Percentiles rank a stretch among this genome's conserved stretches.
Conservation (phyloP, 1,140 invertebrate genomes). For the Formica selysi region DNA sequence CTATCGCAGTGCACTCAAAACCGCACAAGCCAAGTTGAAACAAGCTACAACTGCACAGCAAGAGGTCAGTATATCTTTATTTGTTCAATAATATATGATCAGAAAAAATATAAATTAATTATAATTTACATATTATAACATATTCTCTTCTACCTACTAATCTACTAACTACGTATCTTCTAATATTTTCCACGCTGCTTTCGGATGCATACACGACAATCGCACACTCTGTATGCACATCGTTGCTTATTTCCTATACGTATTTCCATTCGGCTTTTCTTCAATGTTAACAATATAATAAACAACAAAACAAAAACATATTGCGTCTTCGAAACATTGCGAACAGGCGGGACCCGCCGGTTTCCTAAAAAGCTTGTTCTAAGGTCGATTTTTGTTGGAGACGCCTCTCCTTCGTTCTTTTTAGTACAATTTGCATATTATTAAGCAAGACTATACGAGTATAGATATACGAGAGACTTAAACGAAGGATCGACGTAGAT, state of each 20-base stretch:
- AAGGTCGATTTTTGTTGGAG: constrained; percentile 86
- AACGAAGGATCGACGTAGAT: constrained; percentile 72
- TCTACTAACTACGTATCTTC: constrained; percentile 71
- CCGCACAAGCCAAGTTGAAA: constrained; percentile 94
- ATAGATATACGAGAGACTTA: constrained; percentile 71
- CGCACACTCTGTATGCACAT: constrained; percentile 14
- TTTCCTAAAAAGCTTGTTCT: constrained; percentile 96
- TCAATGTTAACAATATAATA: constrained; percentile 8
- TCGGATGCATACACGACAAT: constrained; percentile 73
- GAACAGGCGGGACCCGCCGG: constrained; percentile 92
- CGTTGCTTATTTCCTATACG: constrained; percentile 61
- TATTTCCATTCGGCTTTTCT: constrained; percentile 38
- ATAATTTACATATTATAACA: constrained; percentile 30
- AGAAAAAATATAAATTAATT: constrained; percentile 8
- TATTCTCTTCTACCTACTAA: constrained; percentile 63
- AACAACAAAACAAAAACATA: constrained; percentile 54
- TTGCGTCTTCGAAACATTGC: constrained; percentile 33
- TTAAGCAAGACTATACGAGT: constrained; percentile 76
- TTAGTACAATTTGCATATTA: constrained; percentile 85
- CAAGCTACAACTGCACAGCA: constrained; percentile 89
- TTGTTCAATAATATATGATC: not conserved
- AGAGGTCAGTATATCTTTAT: constrained; percentile 87
- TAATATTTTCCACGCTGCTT: constrained; percentile 80
- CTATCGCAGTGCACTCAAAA: constrained; percentile 92
- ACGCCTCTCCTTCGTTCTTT: constrained; percentile 84